Evolutionary conservation across 2,888 invertebrate genomes (phyloP).

Genomic region (Ophion costatus): DNA sequence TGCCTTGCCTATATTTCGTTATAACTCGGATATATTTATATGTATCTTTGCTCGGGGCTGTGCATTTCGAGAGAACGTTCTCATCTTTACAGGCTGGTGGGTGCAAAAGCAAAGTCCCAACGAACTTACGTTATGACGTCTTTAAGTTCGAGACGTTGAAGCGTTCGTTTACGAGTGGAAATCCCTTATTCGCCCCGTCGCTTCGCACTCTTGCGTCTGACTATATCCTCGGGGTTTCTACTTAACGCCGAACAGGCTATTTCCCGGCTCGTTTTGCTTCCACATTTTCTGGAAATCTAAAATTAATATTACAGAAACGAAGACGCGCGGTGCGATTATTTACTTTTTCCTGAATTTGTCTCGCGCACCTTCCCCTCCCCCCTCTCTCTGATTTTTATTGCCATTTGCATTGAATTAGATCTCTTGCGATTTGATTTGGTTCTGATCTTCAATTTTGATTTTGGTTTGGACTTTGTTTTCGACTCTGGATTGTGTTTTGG

Average conservation of each 20-base stretch:
- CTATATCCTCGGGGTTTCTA: conserved; percentile 27
- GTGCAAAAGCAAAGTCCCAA: not conserved
- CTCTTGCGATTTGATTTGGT: not conserved
- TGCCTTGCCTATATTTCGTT: not conserved
- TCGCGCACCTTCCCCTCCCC: not conserved
- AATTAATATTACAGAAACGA: conserved; percentile 51
- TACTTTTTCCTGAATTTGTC: conserved; percentile 2
- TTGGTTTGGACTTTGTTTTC: not conserved
- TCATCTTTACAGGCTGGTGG: conserved; percentile 19
- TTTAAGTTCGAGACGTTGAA: conserved; percentile 47
- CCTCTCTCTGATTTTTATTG: not conserved
- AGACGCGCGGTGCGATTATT: conserved; percentile 28
- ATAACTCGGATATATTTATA: not conserved
- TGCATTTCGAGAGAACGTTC: conserved; percentile 2
- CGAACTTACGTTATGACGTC: conserved; percentile 42
- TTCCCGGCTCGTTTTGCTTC: conserved; percentile 42
- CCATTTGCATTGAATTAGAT: not conserved
- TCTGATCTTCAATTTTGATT: not conserved
- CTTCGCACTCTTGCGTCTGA: conserved; percentile 31
- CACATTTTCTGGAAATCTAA: conserved; percentile 8
- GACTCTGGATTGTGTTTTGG: too few species aligned
- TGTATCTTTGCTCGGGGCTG: not conserved
- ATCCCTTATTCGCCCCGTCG: conserved; percentile 31
- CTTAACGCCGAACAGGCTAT: conserved; percentile 31
- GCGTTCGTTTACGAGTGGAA: conserved; percentile 53